Base-by-base conservation (phyloP, 2,797 vertebrate genomes). In the Sebastes nivosus region DNA sequence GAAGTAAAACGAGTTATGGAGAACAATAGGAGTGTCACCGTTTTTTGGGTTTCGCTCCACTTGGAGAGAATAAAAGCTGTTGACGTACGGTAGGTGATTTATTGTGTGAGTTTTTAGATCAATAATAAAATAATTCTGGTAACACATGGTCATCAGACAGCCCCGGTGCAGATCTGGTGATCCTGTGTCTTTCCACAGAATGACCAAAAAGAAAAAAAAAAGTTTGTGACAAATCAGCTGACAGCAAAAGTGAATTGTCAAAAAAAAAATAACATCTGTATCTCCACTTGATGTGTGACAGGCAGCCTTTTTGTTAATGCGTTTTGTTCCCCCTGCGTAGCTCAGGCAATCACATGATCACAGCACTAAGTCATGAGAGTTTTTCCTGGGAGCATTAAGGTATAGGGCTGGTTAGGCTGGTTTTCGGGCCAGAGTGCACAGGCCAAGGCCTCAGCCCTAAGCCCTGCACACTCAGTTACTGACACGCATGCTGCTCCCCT, bases 361-460 rank as follows among this genome's bases (percentile, higher is more conserved):
- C 81, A 59, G 85, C 84, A 76, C 72, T 84, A 88, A 90, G 86
- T 91, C 89, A 83, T 66, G 89, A 70, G 86, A 84, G 89, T 89
- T 87, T 87, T 60, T 83, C 82, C 84, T 77, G 67, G 76, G 88
- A 82, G 71, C 75, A 85, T 85, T 63, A 11, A 77, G 72, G 78
- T 82, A 84, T 32, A 67, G 82, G 81, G 79, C 89, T 90, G 90
- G 92, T 93, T 87, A 58, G 89, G 85, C 90, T 89, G 86, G 88
- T 93, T 93, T 92, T 81, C 2, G 67, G 91, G 86, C 89, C 92
- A 91, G 88, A 94, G 92, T 88, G 90, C 90, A 91, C 86, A 89
- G 91, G 89, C 86, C 92, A 83, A 82, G 86, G 85, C 88, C 87
- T 90, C 75, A 67, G 85, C 87, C 89, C 77, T 75, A 52, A 90